Evolutionary conservation across 2,888 invertebrate genomes (phyloP).

Genomic region (Silvanus unidentatus): DNA sequence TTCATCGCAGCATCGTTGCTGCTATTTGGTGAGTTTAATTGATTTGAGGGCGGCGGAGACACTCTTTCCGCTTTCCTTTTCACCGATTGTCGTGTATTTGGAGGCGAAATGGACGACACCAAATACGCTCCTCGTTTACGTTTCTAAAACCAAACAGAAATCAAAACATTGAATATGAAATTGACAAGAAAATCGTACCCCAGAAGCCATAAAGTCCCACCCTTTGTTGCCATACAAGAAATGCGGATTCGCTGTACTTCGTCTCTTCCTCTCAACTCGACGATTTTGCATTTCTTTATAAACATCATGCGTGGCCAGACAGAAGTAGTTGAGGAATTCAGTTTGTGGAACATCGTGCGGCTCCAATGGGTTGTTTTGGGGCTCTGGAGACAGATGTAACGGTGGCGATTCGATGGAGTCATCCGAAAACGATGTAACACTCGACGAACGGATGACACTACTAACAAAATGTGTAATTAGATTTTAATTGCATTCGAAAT

Average conservation of each 20-base stretch:
- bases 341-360: slow-evolving; percentile 42
- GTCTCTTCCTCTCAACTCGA: slow-evolving; percentile 49
- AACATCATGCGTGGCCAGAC: slow-evolving; percentile 47
- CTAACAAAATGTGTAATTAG: slow-evolving; percentile 11
- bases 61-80: slow-evolving; percentile 36
- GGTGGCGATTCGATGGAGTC: slow-evolving; percentile 38
- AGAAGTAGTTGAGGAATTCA: slow-evolving; percentile 46
- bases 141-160: slow-evolving; percentile 45
- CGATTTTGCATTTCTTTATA: slow-evolving; percentile 50
- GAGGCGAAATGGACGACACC: slow-evolving; percentile 47
- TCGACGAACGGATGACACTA: slow-evolving; percentile 34
- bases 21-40: neutral
- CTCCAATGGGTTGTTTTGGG: slow-evolving; percentile 29
- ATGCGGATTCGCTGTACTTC: slow-evolving; percentile 53
- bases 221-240: slow-evolving; percentile 50
- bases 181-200: neutral
- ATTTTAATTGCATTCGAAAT: slow-evolving; percentile 4
- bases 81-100: slow-evolving; percentile 48
- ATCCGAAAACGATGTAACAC: slow-evolving; percentile 38
- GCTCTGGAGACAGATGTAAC: slow-evolving; percentile 35
- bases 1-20: slow-evolving; percentile 5
- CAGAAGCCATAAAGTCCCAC: slow-evolving; percentile 34
- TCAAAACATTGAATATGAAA: slow-evolving; percentile 7
- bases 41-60: slow-evolving; percentile 23
- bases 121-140: slow-evolving; percentile 48